Evolutionary conservation across 2,113 vertebrate genomes (phyloP), one percentile per base, ranked within the genome.

Genomic region (Phainopepla nitens): DNA sequence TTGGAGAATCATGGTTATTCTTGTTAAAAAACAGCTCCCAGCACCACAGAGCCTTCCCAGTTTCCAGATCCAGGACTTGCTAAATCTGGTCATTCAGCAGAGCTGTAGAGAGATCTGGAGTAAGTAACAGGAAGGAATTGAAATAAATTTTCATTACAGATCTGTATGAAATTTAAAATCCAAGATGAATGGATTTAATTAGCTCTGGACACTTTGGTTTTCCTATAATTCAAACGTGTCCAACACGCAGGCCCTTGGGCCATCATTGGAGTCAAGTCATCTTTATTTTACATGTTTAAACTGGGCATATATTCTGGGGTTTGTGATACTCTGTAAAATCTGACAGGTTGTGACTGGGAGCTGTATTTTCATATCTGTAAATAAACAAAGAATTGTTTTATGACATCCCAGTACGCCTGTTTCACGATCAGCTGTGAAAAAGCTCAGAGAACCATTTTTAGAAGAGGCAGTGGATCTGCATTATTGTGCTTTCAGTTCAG

Each of bases 161-260:
- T 90, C 62, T 78, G 60, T 73, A 69, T 80, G 66, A 90, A 93
- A 86, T 82, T 91, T 60, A 54, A 88, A 82, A 76, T 77, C 76
- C 57, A 62, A 56, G 92, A 94, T 90, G 47, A 83, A 96, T 96
- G 71, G 68, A 56, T 95, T 94, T 94, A 94, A 96, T 97, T 95
- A 94, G 53, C 61, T 69, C 2, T 4, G 91, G 87, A 95, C 57
- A 89, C 53, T 94, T 86, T 58, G 64, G n/a, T 93, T 96, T 90
- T 75, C 12, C 89, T 77, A 5, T 93, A 86, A 94, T 66, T 96
- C 85, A 94, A 50, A 77, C 3, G 0, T 75, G 93, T 84, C 83
- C 93, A 86, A 36, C 51, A 44, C 0, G 2, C 35, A 51, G 29
- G 7, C 87, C 93, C 58, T 73, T 45, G n/a, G 87, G 90, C 79